These are phyloP conservation scores for Tholera decimalis DNA, from an alignment of 2,888 invertebrate genomes.

Conservation along the genomic window DNA sequence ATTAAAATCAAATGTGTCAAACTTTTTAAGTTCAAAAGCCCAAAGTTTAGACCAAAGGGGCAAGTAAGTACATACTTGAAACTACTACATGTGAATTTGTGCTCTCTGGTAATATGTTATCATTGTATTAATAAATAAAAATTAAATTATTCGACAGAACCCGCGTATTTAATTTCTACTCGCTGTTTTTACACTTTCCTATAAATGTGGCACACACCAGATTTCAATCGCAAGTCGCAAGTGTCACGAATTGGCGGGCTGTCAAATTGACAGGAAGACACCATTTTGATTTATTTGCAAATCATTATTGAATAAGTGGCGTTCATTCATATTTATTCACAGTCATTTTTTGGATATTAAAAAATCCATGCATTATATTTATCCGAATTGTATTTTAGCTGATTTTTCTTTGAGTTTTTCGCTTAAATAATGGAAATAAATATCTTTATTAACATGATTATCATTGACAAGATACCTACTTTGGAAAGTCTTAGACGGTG, in stretches of 20 bases:
- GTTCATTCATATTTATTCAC: slow-evolving; percentile 26
- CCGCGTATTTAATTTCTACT: background rate
- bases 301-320: slow-evolving; percentile 13
- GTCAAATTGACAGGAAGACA: slow-evolving; percentile 61
- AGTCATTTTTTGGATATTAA: slow-evolving; percentile 28
- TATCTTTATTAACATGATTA: no score
- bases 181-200: slow-evolving; percentile 22
- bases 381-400: background rate
- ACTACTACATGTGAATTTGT: no score
- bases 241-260: slow-evolving; percentile 55
- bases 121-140: background rate
- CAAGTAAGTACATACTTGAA: no score
- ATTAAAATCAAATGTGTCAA: no score
- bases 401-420: background rate
- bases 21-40: no score
- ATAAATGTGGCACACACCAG: slow-evolving; percentile 44
- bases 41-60: no score
- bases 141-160: slow-evolving; percentile 33
- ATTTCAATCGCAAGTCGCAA: slow-evolving; percentile 53
- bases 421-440: no score
- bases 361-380: background rate
- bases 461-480: no score
- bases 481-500: no score
- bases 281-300: slow-evolving; percentile 54
- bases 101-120: no score